Evolutionary conservation across 2,113 vertebrate species (phyloP).

Genomic region (Neotragus moschatus): DNA sequence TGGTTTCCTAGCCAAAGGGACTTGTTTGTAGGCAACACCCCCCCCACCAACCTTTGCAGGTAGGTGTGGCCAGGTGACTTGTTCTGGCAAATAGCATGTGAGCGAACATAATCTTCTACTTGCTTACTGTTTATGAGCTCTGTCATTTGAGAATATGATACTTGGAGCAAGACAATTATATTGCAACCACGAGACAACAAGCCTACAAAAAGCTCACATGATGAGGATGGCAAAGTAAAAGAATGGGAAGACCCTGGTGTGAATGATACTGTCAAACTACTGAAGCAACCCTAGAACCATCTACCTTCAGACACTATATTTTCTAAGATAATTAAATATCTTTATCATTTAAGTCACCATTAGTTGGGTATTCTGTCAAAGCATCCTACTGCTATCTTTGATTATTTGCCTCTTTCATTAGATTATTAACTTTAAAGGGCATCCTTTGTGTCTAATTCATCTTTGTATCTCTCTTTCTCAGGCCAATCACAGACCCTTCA

Average conservation of each 20-base stretch:
- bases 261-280: neutral
- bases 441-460: neutral
- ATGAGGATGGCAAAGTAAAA: neutral
- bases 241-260: neutral
- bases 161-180: neutral
- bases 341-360: neutral
- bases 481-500: neutral
- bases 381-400: neutral
- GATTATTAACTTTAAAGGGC: conserved; percentile 12
- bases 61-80: neutral
- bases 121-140: conserved; percentile 8
- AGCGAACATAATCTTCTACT: neutral
- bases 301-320: neutral
- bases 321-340: neutral
- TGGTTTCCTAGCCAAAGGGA: neutral
- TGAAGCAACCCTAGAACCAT: neutral
- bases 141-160: neutral
- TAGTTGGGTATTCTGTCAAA: neutral
- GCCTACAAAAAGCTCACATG: neutral
- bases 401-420: neutral
- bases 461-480: neutral
- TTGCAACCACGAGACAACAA: neutral
- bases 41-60: neutral
- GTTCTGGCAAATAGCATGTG: neutral
- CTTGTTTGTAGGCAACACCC: neutral